Evolutionary conservation across 2,113 vertebrate genomes (phyloP).

Genomic region (Heterochromis multidens): DNA sequence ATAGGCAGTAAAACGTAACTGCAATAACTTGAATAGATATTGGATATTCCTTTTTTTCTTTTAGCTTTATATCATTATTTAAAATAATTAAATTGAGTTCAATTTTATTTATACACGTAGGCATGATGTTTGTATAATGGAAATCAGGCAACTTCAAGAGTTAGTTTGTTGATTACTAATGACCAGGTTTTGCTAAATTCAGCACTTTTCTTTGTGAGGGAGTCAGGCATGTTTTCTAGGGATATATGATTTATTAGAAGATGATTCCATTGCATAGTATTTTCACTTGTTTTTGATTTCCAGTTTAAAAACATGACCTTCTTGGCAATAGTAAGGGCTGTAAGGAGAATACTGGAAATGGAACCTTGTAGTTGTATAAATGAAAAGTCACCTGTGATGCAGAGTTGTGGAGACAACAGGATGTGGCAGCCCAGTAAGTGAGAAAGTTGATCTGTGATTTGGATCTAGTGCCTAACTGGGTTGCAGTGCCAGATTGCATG

Average conservation of each 20-base stretch:
- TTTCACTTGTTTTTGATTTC: not conserved
- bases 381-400: not conserved
- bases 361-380: too few species aligned
- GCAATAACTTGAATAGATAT: too few species aligned
- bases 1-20: too few species aligned
- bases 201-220: accelerated
- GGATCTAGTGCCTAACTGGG: not conserved
- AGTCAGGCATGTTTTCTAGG: accelerated
- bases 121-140: too few species aligned
- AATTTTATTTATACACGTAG: too few species aligned
- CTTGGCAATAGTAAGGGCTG: not conserved
- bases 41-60: too few species aligned
- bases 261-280: accelerated
- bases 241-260: not conserved
- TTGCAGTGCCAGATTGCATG: not conserved
- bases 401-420: not conserved
- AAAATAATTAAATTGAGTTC: too few species aligned
- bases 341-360: too few species aligned
- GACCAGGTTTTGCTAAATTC: not conserved
- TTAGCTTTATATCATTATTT: too few species aligned
- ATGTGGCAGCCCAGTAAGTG: not conserved
- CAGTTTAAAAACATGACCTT: not conserved
- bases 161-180: not conserved
- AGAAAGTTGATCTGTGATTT: not conserved
- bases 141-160: too few species aligned